Base-by-base conservation (phyloP, 1,140 invertebrate genomes). In the Penaeus chinensis region DNA sequence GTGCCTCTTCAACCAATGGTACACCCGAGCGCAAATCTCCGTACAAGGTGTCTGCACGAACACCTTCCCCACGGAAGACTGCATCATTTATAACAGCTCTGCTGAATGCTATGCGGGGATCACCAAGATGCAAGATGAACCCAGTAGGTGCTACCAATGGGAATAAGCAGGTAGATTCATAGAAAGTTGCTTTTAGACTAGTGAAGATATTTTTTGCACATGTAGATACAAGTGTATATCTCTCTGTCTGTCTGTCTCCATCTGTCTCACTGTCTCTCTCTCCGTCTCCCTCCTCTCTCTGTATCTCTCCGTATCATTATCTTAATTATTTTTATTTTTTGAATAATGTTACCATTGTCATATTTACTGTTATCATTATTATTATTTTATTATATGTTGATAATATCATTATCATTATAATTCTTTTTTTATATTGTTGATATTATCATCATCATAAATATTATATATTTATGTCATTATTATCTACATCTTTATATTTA, bases 61-160 rank as follows among this genome's bases (percentile, higher is more conserved):
- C 81, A 19, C 69, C 89, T 54, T 84, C 87, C 22, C 87, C 89
- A 61, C 84, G 89, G 24, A 89, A 87, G 63, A 85, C 89, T 27
- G 89, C 86, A 60, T 90, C 89, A 24, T 90, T 90, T 79, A 90
- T 90, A 37, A 82, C 87, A 5, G 86, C 85, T 47, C 81, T 90
- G 32, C 63, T 90, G 10, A 82, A 84, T 89, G 89, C 89, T 54
- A 88, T 90, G 79, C 79, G 87, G 79, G 66, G 87, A 78, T 20
- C 87, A 81, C 54, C 77, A 83, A 60, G 60, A 42, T 60, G 42
- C 42, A 69, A 65, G 63, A 74, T 76, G 37, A 71, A 60, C 32
- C 71, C 61, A 18, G 37, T 78, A 27, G 80, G 81, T n/a, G 74
- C 80, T 63, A 71, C 86, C 62, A 37, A 47, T 18, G n/a, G 22